A percentile compares a stretch with the other conserved stretches of the same genome.
These are phyloP conservation scores for Chrysodeixis includens DNA, from an alignment of 2,888 invertebrate genomes.

Conservation along the genomic window DNA sequence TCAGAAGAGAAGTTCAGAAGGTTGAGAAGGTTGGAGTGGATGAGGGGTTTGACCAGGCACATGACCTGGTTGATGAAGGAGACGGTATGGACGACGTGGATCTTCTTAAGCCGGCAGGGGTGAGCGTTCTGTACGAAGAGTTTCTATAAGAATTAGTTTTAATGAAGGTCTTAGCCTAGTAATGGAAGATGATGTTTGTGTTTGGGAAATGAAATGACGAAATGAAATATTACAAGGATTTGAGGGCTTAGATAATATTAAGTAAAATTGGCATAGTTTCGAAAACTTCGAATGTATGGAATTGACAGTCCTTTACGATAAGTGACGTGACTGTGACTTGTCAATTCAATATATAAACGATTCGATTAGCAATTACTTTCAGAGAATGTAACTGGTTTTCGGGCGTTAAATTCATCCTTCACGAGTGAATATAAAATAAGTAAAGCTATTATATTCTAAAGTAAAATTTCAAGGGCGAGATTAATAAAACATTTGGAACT, in stretches of 20 bases:
- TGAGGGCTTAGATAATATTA: no score
- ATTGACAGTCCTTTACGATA: no score
- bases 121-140: slow-evolving; percentile 89
- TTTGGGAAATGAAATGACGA: neutral
- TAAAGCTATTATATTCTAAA: no score
- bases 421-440: no score
- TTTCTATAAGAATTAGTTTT: neutral
- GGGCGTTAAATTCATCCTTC: no score
- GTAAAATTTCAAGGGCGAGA: no score
- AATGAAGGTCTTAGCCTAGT: neutral
- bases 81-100: slow-evolving; percentile 91
- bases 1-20: slow-evolving; percentile 89
- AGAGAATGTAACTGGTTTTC: no score
- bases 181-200: neutral
- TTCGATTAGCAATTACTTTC: no score
- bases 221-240: neutral
- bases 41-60: slow-evolving; percentile 91
- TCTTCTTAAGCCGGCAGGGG: slow-evolving; percentile 90
- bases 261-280: no score
- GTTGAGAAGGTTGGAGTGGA: slow-evolving; percentile 90
- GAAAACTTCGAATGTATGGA: no score
- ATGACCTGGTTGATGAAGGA: slow-evolving; percentile 92
- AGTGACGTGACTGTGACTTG: no score
- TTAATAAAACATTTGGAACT: neutral
- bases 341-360: no score